A percentile compares a stretch with the other conserved stretches of the same genome.
Evolutionary conservation across 2,113 vertebrate species (phyloP).

Genomic region (Litocranius walleri): DNA sequence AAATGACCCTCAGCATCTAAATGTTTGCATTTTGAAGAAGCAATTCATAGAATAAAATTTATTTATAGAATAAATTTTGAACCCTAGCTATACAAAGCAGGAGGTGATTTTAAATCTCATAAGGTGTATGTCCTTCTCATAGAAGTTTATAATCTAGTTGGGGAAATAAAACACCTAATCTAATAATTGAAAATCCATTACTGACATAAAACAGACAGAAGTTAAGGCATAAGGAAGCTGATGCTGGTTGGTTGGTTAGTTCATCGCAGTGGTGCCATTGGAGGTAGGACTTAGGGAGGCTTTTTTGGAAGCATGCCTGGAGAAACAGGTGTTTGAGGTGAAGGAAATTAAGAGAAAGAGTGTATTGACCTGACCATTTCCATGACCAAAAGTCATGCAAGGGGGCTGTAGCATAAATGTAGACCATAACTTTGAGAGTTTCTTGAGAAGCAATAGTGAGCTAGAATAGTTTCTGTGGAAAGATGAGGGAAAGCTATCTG

Average conservation of each 20-base stretch:
- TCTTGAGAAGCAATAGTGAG: neutral
- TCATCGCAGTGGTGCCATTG: neutral
- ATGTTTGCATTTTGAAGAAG: neutral
- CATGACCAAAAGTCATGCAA: neutral
- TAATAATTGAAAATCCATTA: neutral
- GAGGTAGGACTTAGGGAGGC: neutral
- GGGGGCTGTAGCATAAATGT: neutral
- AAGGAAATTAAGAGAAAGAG: neutral
- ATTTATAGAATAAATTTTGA: neutral
- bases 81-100: neutral
- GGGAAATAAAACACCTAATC: neutral
- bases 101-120: neutral
- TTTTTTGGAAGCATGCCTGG: neutral
- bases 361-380: neutral
- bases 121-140: neutral
- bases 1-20: neutral
- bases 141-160: neutral
- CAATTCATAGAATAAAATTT: neutral
- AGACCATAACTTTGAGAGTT: neutral
- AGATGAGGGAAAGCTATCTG: neutral
- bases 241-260: neutral
- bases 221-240: neutral
- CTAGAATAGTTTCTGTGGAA: neutral
- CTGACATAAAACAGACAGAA: neutral
- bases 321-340: neutral